phyloP scores from a whole-genome alignment of 2,113 vertebrate genomes.

The Beaufortia kweichowensis region DNA sequence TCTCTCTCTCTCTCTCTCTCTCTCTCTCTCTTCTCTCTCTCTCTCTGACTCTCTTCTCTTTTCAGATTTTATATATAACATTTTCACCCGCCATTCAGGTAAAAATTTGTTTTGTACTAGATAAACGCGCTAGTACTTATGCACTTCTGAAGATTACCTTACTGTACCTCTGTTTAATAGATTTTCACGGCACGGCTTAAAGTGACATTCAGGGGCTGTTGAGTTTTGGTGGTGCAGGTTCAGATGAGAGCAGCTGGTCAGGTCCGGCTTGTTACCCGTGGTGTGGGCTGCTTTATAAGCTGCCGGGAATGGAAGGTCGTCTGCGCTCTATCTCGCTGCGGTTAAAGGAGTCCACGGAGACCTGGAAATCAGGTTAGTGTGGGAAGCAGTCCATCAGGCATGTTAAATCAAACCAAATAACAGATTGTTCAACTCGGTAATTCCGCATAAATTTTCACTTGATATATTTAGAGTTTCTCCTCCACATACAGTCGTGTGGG shows the following conservation, averaged over 20 bases:
- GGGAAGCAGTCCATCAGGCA: slow-evolving; percentile 26
- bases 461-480: slow-evolving; percentile 38
- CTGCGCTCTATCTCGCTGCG: slow-evolving; percentile 7
- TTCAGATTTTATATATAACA: no score
- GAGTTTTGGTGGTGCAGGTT: neutral
- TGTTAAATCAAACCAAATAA: slow-evolving; percentile 17
- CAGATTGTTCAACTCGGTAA: slow-evolving; percentile 7
- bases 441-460: slow-evolving; percentile 30
- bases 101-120: neutral
- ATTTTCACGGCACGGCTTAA: neutral
- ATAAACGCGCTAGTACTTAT: neutral
- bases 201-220: no score
- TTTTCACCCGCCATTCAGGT: no score
- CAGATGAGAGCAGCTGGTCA: neutral
- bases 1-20: neutral
- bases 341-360: slow-evolving; percentile 17
- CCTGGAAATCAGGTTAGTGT: slow-evolving; percentile 44
- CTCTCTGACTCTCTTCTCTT: no score
- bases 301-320: neutral
- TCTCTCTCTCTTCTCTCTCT: no score
- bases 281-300: neutral
- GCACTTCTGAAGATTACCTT: neutral
- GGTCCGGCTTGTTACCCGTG: slow-evolving; percentile 1
- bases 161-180: neutral
- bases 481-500: neutral